Evolutionary conservation across 2,797 vertebrate species (phyloP).

Genomic region (Poliocrania exsul): DNA sequence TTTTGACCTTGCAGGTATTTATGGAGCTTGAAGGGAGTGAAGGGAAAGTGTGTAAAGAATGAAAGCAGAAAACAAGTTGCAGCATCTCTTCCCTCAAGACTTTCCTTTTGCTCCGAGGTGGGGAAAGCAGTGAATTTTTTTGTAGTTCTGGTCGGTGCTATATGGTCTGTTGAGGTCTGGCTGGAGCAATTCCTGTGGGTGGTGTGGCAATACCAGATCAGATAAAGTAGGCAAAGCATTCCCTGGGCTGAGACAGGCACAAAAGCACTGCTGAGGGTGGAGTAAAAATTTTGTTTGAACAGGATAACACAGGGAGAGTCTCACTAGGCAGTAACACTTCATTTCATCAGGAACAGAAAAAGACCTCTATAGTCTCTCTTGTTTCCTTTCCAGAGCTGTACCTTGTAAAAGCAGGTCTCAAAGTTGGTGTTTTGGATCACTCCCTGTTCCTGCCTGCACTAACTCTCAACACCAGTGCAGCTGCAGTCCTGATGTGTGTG

Average conservation of each 20-base stretch:
- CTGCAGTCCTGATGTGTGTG: neutral
- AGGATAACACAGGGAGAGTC: neutral
- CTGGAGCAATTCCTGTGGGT: neutral
- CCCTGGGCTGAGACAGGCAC: neutral
- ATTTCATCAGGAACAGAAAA: neutral
- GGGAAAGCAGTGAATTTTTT: neutral
- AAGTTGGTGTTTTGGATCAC: neutral
- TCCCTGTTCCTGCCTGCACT: neutral
- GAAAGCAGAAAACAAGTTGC: neutral
- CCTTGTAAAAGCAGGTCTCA: neutral
- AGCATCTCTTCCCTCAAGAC: neutral
- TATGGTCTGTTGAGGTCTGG: neutral
- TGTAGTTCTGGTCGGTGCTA: neutral
- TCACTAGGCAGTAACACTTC: neutral
- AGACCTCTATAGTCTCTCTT: neutral
- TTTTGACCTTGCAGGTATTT: conserved; percentile 52
- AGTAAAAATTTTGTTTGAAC: neutral
- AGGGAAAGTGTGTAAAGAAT: neutral
- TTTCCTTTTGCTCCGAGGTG: neutral
- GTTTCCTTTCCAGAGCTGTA: neutral
- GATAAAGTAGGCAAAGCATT: neutral
- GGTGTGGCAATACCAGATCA: neutral
- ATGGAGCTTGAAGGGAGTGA: neutral
- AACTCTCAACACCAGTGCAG: neutral
- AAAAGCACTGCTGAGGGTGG: neutral